Conservation (phyloP, 2,797 vertebrate genomes). For the Acrossocheilus wenchowensis region DNA sequence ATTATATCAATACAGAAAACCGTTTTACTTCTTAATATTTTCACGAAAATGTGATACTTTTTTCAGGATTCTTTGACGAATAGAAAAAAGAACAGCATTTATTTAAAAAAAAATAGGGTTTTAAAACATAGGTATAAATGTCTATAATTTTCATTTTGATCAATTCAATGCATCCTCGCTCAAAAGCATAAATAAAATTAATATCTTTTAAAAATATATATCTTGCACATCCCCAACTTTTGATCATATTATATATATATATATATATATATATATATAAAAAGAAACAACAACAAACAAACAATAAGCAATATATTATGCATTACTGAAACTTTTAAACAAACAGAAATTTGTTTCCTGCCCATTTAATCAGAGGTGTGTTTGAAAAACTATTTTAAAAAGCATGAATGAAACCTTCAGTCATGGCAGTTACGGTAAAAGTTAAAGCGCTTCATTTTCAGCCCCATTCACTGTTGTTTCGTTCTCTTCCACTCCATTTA, state of each 20-base stretch:
- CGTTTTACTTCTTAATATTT: background rate
- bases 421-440: constrained; percentile 33
- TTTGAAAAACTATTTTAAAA: background rate
- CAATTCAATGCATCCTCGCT: background rate
- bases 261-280: background rate
- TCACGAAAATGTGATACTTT: background rate
- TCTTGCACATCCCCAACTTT: background rate
- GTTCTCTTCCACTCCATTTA: constrained; percentile 19
- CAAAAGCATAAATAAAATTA: background rate
- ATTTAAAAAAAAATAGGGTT: background rate
- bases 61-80: no score
- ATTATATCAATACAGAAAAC: background rate
- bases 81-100: background rate
- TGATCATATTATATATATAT: background rate
- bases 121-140: background rate
- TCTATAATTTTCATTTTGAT: background rate
- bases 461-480: constrained; percentile 9
- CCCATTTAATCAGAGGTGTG: background rate
- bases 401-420: constrained; percentile 13
- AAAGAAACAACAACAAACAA: background rate
- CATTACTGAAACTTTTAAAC: background rate
- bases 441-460: constrained; percentile 36
- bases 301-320: background rate
- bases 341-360: no score
- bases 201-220: no score